Evolutionary conservation across 2,888 invertebrate genomes (phyloP), one percentile per base, ranked within the genome.

Genomic region (Lasioglossum vierecki): DNA sequence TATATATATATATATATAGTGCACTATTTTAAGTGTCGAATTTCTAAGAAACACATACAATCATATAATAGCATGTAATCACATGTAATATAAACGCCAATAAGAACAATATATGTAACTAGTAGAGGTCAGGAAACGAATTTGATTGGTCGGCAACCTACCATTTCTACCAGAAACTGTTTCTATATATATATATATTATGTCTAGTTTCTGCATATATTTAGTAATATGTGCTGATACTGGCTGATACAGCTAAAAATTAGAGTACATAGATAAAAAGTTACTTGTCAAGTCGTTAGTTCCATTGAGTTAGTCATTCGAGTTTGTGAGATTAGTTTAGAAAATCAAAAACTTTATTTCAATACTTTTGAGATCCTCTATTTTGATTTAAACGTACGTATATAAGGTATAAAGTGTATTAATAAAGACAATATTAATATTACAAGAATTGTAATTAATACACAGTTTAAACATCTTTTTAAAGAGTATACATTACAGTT

Each of bases 41-140:
- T 57, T n/a, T 57, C n/a, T 57, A 57, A 9, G 8, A n/a, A 11
- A n/a, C 57, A 57, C 57, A 57, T 57, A 9, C 2, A n/a, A 11
- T 57, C 57, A 57, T n/a, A 57, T 57, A 53, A 57, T n/a, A 35
- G 35, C 35, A 35, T 35, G 35, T 57, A 53, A 57, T n/a, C 1
- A 2, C 35, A 35, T 35, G 35, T 35, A 35, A 35, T 3, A 35
- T 35, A 35, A 35, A 35, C 35, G 35, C 57, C 57, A 57, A 57
- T 57, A 57, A 57, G n/a, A 57, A n/a, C n/a, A 57, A 57, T 11
- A 57, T n/a, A 57, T n/a, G 57, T 57, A 57, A 57, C 57, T 57
- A 57, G n/a, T 57, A 57, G n/a, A n/a, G n/a, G n/a, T 57, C 57
- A 57, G n/a, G n/a, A 57, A 57, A 57, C 57, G n/a, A n/a, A 57